Evolutionary conservation across 2,888 invertebrate genomes (phyloP).

Genomic region (Acleris literana): DNA sequence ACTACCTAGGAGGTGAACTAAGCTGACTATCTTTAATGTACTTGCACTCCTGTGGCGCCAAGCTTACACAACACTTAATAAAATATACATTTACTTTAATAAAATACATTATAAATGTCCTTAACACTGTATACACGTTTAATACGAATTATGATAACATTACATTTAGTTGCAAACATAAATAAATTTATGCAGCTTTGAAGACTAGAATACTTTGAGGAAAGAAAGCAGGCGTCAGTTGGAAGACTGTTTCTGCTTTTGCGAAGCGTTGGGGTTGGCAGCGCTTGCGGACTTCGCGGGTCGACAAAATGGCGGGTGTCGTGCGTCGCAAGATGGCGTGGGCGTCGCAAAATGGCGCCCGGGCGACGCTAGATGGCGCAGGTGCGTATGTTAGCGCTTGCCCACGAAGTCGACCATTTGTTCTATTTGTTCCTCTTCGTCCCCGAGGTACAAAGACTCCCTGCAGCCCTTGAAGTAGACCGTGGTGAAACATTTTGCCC

Average conservation of each 20-base stretch:
- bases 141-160: conserved; percentile 69
- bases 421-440: conserved; percentile 90
- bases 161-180: conserved; percentile 79
- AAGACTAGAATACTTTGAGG: conserved; percentile 84
- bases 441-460: conserved; percentile 89
- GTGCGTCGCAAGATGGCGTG: conserved; percentile 50
- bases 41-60: conserved; percentile 67
- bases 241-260: conserved; percentile 68
- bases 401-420: conserved; percentile 92
- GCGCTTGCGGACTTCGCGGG: conserved; percentile 50
- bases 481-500: conserved; percentile 91
- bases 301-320: conserved; percentile 19
- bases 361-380: conserved; percentile 53
- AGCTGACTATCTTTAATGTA: conserved; percentile 66
- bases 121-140: conserved; percentile 62
- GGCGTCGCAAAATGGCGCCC: conserved; percentile 49
- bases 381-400: conserved; percentile 77
- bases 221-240: conserved; percentile 78
- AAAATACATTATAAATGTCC: conserved; percentile 71
- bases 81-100: conserved; percentile 59
- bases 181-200: conserved; percentile 71
- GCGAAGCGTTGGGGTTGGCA: conserved; percentile 56
- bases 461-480: conserved; percentile 92
- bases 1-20: conserved; percentile 71
- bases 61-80: conserved; percentile 74